Percentiles rank a stretch among this genome's conserved stretches.
Conservation (phyloP, 2,797 vertebrate species). For the Ptychobarbus kaznakovi region DNA sequence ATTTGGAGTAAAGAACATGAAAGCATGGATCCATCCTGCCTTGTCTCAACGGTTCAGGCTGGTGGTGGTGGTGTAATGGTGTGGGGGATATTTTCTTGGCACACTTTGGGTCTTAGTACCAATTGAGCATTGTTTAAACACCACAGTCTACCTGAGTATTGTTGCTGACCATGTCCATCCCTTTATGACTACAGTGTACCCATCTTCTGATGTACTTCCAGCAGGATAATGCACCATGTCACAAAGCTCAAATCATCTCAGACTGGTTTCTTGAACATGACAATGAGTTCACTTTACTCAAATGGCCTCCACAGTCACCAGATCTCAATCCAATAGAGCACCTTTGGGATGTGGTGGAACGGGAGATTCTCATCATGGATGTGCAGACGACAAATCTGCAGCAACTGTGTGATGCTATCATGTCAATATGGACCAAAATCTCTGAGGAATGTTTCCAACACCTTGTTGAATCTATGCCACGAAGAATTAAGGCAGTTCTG, state of each 20-base stretch:
- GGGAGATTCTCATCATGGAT: neutral
- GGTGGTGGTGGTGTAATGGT: neutral
- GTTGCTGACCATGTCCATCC: neutral
- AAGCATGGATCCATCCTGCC: neutral
- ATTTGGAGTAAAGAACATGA: too few species aligned
- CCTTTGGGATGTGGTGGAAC: neutral
- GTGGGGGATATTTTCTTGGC: too few species aligned
- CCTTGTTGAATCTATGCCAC: neutral
- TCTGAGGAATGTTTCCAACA: neutral
- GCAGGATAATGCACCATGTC: too few species aligned
- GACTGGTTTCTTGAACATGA: neutral
- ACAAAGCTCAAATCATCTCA: neutral
- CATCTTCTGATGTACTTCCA: too few species aligned
- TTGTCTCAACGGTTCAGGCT: neutral
- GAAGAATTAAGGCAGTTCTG: too few species aligned
- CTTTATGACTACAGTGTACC: too few species aligned
- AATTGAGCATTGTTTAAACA: neutral
- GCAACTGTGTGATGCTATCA: neutral
- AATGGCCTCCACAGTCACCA: neutral
- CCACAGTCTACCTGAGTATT: neutral
- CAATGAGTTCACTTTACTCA: neutral
- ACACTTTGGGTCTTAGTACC: neutral
- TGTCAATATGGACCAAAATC: neutral
- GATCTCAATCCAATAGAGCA: neutral
- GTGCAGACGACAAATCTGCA: neutral